Evolutionary conservation across 2,113 vertebrate genomes (phyloP), one percentile per base, ranked within the genome.

Genomic region (Cochlearius cochlearius): DNA sequence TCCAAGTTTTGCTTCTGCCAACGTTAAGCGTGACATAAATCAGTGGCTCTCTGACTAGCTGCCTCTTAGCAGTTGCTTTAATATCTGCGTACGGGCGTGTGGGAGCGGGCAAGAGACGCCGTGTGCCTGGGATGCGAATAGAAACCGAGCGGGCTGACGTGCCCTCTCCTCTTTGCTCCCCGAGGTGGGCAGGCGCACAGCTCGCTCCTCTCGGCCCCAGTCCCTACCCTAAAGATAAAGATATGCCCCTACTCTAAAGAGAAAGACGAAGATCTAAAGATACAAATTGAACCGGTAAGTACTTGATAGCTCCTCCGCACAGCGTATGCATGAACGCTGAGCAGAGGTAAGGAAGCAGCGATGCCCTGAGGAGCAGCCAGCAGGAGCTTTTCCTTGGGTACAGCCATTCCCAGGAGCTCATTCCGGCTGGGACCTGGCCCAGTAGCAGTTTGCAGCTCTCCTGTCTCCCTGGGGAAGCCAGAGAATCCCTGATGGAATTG

Each of bases 171-270:
- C 8, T 30, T 16, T 18, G 60, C 7, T 74, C 34, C 62, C 84
- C 11, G 7, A 6, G 50, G 12, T 26, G 29, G 60, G 64, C 85
- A 56, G 60, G 56, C 2, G 5, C 25, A 10, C 22, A 7, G 25
- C 47, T 50, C 2, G 0, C 50, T 49, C 23, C 66, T 38, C 58
- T 25, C 0, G 3, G 41, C 53, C 15, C 15, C 0, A 60, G 58
- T 32, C 38, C 67, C 26, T 45, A n/a, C 8, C 52, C 38, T 53
- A 22, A 52, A 74, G 43, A 41, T n/a, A 53, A 77, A 72, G 76
- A 45, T 27, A 23, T 7, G 64, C 6, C 45, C 15, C 38, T 63
- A 8, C 43, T 15, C 32, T 79, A 68, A 63, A 52, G 43, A 60
- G 53, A 64, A 50, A 53, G 36, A 36, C 0, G 3, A 30, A 41